Base-by-base conservation (phyloP, 2,113 vertebrate genomes). In the Ophthalmolycus amberensis region DNA sequence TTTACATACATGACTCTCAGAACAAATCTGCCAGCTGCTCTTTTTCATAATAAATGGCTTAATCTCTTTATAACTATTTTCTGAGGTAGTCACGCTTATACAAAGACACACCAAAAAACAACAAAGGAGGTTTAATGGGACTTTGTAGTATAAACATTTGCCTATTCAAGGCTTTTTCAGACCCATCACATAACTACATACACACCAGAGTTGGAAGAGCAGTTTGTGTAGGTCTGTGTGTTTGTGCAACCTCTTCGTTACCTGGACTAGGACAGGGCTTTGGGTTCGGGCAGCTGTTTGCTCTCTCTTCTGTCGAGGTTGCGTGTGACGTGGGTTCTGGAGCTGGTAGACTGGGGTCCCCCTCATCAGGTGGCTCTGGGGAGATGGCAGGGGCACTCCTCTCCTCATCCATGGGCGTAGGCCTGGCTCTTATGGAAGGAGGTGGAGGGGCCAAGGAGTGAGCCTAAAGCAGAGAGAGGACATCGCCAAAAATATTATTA, bases 371-470 rank as follows among this genome's bases (percentile, higher is more conserved):
- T 71, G 89, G 90, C 69, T 91, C 84, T 71, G 87, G 87, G 81
- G 85, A 89, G 85, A 88, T 88, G 89, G 88, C 66, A 75, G 87
- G 78, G 80, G 65, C 82, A 63, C 77, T 87, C 87, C 87, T 89
- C 83, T 94, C 93, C 92, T 91, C 87, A 76, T 94, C 93, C 93
- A 94, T 94, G 91, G 91, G 87, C 83, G 40, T 82, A 50, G 79
- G 90, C 83, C 91, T 82, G 85, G 88, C 84, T 92, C 86, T 80
- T 81, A 68, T 73, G 58, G 76, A 75, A 87, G 84, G 79, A 88
- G 88, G 77, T 79, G 87, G 79, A 79, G 62, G 72, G 75, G 73
- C 76, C 80, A 71, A 80, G 71, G 77, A 84, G 77, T 67, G 84
- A 87, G 91, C 89, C 90, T 93, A 77, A 34, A 68, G 54, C 20